These are phyloP conservation scores for Ophraella communa DNA, from an alignment of 2,888 invertebrate genomes.

Conservation along the genomic window DNA sequence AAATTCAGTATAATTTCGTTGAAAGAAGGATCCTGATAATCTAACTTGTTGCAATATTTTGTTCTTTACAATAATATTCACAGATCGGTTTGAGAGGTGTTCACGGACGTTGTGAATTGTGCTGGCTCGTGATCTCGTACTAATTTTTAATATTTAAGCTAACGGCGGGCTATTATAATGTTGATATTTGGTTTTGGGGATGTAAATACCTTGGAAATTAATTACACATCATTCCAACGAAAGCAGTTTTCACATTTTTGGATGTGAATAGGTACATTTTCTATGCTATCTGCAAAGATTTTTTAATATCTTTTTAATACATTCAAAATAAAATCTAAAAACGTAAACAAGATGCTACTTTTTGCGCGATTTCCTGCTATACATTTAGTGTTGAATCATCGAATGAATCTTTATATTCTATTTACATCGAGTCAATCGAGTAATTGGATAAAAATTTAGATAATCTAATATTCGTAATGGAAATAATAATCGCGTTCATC, in stretches of 20 bases:
- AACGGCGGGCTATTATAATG: constrained; percentile 21
- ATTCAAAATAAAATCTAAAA: too few relatives aligned
- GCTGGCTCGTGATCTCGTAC: constrained; percentile 40
- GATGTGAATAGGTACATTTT: too few relatives aligned
- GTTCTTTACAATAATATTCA: constrained; percentile 9
- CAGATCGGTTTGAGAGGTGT: constrained; percentile 11
- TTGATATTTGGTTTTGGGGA: constrained; percentile 16
- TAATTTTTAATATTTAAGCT: constrained; percentile 36
- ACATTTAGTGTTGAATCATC: too few relatives aligned
- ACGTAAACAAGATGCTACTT: too few relatives aligned
- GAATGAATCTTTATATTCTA: too few relatives aligned
- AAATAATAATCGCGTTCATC: neutral
- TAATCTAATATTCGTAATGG: neutral
- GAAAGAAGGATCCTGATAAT: too few relatives aligned
- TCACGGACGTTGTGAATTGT: constrained; percentile 34
- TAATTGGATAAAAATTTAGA: neutral
- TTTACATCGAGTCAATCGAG: too few relatives aligned
- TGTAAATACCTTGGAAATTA: constrained; percentile 8
- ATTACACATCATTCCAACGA: neutral
- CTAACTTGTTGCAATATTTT: too few relatives aligned
- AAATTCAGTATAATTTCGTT: neutral
- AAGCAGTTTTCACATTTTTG: neutral
- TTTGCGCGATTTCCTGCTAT: too few relatives aligned
- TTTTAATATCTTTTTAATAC: too few relatives aligned
- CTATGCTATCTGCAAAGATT: too few relatives aligned